phyloP scores from a whole-genome alignment of 2,797 vertebrate genomes.

The Peromyscus attwateri region DNA sequence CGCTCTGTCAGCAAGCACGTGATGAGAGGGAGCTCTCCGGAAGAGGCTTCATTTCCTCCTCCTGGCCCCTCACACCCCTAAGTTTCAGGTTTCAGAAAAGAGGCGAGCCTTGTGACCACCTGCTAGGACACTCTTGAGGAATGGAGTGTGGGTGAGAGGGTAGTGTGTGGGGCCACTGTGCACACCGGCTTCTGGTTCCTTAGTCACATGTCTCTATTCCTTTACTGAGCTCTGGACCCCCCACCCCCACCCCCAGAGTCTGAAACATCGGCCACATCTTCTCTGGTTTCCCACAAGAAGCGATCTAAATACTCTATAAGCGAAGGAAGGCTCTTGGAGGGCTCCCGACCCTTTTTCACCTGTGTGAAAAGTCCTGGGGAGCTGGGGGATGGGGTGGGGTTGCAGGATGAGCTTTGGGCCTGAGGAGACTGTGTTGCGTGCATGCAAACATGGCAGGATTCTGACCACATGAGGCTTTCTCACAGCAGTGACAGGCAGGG shows the following conservation, averaged over 20 bases:
- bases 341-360: neutral
- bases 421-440: neutral
- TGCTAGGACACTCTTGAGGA: neutral
- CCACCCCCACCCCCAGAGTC: neutral
- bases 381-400: neutral
- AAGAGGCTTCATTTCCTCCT: conserved; percentile 61
- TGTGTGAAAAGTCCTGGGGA: neutral
- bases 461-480: neutral
- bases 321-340: neutral
- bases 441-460: neutral
- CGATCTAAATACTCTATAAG: neutral
- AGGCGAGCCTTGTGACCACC: neutral
- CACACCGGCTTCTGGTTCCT: neutral
- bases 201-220: rapidly evolving
- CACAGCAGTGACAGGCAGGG: neutral
- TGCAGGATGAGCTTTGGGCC: neutral
- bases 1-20: neutral
- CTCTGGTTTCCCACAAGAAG: neutral
- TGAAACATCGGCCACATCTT: neutral
- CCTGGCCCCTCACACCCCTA: neutral
- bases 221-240: neutral
- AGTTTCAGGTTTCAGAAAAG: conserved; percentile 35
- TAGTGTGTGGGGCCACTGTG: neutral
- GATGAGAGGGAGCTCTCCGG: neutral
- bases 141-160: neutral